These are phyloP conservation scores for Xiphorhynchus erythropygius DNA, from an alignment of 2,797 vertebrate species.

Conservation along the genomic window DNA sequence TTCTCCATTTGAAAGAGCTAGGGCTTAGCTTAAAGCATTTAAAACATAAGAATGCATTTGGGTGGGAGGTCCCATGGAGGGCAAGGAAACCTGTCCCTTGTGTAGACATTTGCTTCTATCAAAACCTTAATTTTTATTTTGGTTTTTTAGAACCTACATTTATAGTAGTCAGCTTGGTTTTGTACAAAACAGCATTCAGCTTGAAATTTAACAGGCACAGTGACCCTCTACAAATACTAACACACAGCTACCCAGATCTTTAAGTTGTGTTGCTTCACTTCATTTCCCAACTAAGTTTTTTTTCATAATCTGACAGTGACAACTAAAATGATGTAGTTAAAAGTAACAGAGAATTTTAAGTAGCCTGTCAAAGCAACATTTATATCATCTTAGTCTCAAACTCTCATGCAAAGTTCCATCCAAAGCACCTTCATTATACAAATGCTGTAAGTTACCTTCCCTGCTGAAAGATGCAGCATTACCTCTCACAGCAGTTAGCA, in stretches of 20 bases:
- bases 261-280: slow-evolving; percentile 25
- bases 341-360: slow-evolving; percentile 57
- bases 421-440: slow-evolving; percentile 37
- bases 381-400: slow-evolving; percentile 7
- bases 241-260: background rate
- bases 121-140: background rate
- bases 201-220: background rate
- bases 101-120: background rate
- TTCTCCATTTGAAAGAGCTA: background rate
- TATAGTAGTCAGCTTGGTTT: background rate
- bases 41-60: background rate
- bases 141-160: background rate
- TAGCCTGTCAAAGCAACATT: slow-evolving; percentile 48
- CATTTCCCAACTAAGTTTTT: background rate
- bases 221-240: background rate
- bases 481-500: background rate
- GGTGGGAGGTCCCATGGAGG: background rate
- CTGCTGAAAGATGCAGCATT: background rate
- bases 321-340: slow-evolving; percentile 50
- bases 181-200: background rate
- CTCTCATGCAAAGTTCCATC: slow-evolving; percentile 12
- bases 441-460: background rate
- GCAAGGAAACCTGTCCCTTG: background rate
- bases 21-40: background rate
- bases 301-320: slow-evolving; percentile 8